Base-by-base conservation (phyloP, 2,888 invertebrate species). In the Spodoptera exigua region DNA sequence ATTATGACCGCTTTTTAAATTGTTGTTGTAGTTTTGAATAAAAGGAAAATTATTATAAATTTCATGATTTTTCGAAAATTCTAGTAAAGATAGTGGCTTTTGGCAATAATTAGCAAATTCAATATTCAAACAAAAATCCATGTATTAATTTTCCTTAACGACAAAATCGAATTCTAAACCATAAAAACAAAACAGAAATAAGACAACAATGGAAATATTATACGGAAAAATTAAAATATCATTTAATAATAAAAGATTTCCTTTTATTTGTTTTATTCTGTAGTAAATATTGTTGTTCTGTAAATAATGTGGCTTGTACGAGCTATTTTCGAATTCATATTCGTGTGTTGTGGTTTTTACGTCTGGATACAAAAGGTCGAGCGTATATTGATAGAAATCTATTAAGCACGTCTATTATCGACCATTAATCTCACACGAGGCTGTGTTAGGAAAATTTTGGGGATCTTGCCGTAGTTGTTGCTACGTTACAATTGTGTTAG, bases 371-470 rank as follows among this genome's bases (percentile, higher is more conserved):
- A 2, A 1, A 40, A 18, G 66, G 58, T 12, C n/a, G 1, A 40
- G 39, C 14, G 11, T 21, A 18, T 4, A 45, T 40, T 21, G 2
- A 13, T 12, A 32, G 37, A 39, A 39, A 34, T 44, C 1, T 34
- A 44, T 36, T 53, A n/a, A n/a, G n/a, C n/a, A 43, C 13, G 36
- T 41, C 16, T 56, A 14, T 39, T 65, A 17, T 35, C 7, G 14
- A 41, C 40, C 11, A 61, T 40, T 11, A 5, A 4, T 16, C 3
- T 14, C n/a, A 21, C 2, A 3, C 10, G 36, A 64, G 16, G 2
- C 2, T n/a, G 11, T 21, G 13, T 0, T 5, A 13, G 3, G 14
- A 21, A 32, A 0, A 7, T 55, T 3, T 56, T 57, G 4, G 11
- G 5, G 4, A 14, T 14, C 1, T 0, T 27, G 27, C 9, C 9